phyloP scores from a whole-genome alignment of 2,888 invertebrate genomes.

The Campoplex nolae region DNA sequence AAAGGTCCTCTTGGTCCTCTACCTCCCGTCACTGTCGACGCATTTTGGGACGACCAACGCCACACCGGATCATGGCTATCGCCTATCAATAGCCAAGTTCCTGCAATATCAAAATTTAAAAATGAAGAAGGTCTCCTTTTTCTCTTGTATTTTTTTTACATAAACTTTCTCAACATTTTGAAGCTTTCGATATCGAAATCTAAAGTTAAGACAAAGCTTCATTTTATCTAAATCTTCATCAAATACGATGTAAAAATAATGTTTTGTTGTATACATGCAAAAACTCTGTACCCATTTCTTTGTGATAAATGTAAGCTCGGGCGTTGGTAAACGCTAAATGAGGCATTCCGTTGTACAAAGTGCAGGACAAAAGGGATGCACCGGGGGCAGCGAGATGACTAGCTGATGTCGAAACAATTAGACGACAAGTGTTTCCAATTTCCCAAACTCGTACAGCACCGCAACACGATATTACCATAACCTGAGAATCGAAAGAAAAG shows the following conservation, averaged over 20 bases:
- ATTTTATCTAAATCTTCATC: too few species aligned
- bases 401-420: conserved; percentile 82
- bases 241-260: too few species aligned
- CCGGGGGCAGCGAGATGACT: conserved; percentile 81
- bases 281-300: conserved; percentile 89
- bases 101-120: conserved; percentile 64
- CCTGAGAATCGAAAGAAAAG: conserved; percentile 70
- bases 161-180: too few species aligned
- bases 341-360: conserved; percentile 90
- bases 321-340: conserved; percentile 94
- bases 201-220: too few species aligned
- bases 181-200: too few species aligned
- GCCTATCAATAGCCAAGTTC: conserved; percentile 85
- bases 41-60: conserved; percentile 83
- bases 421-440: conserved; percentile 79
- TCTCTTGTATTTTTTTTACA: too few species aligned
- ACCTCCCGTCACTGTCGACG: conserved; percentile 78
- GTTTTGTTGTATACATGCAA: not conserved
- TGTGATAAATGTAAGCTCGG: conserved; percentile 93
- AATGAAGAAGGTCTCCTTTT: not conserved
- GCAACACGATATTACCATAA: conserved; percentile 83
- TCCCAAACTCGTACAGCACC: conserved; percentile 84
- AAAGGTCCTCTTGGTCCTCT: conserved; percentile 82
- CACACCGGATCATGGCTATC: conserved; percentile 85
- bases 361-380: conserved; percentile 80